Evolutionary conservation across 2,888 invertebrate species (phyloP).

Genomic region (Ariolimax columbianus): DNA sequence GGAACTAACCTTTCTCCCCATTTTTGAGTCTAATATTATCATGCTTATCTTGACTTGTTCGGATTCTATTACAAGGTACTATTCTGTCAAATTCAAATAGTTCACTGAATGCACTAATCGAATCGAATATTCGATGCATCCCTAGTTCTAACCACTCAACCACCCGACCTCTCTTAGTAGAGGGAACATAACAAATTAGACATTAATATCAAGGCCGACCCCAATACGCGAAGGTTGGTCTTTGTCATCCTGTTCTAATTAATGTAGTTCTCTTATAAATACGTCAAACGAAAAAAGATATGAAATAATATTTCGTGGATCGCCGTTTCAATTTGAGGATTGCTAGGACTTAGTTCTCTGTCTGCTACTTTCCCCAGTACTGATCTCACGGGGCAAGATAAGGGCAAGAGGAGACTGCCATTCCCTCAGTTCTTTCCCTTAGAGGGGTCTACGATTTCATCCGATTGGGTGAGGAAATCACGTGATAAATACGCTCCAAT

Average conservation of each 20-base stretch:
- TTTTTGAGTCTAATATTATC: no score
- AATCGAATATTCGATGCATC: no score
- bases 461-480: slow-evolving; percentile 30
- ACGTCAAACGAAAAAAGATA: slow-evolving; percentile 7
- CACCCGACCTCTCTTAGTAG: no score
- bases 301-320: slow-evolving; percentile 34
- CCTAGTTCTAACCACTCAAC: no score
- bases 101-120: no score
- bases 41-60: no score
- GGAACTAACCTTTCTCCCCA: no score
- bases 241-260: not conserved
- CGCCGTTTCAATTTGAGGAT: slow-evolving; percentile 31
- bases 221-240: not conserved
- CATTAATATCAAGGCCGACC: not conserved
- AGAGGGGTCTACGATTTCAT: slow-evolving; percentile 24
- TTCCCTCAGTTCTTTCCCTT: slow-evolving; percentile 22
- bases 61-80: no score
- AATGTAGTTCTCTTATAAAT: slow-evolving; percentile 5
- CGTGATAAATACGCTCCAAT: slow-evolving; percentile 36
- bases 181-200: not conserved
- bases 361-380: not conserved
- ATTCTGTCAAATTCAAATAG: no score
- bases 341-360: slow-evolving; percentile 21
- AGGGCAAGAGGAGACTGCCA: slow-evolving; percentile 23
- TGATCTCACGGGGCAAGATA: slow-evolving; percentile 2